Percentiles rank a stretch among this genome's conserved stretches.
Conservation (phyloP, 2,888 invertebrate species). For the Lissonota sp. region DNA sequence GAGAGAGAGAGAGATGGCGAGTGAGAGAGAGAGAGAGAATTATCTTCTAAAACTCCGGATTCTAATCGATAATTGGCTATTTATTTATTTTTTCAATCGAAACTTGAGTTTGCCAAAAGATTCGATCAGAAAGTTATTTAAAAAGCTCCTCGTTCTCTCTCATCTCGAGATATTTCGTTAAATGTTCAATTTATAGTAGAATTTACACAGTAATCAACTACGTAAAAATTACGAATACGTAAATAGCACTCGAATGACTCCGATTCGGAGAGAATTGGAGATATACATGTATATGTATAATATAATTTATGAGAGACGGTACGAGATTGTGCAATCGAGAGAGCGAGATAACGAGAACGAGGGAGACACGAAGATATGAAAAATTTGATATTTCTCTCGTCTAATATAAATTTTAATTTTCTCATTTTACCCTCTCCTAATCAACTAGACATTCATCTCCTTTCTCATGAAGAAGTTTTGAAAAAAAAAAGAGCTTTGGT, state of each 20-base stretch:
- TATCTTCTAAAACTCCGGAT: constrained; percentile 23
- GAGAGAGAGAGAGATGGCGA: not conserved
- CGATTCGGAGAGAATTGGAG: constrained; percentile 56
- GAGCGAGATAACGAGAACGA: constrained; percentile 42
- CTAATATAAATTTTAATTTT: constrained; percentile 36
- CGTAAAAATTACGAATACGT: constrained; percentile 60
- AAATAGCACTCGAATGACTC: constrained; percentile 64
- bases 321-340: constrained; percentile 30
- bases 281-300: not conserved
- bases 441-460: constrained; percentile 47
- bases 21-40: constrained; percentile 1
- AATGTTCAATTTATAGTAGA: constrained; percentile 41
- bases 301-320: constrained; percentile 17
- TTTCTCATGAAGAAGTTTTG: too few relatives aligned
- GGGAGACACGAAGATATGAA: constrained; percentile 59
- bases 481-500: constrained; percentile 12
- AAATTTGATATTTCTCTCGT: constrained; percentile 63
- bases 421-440: constrained; percentile 14
- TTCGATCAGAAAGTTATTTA: constrained; percentile 10
- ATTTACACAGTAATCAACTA: constrained; percentile 63
- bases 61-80: constrained; percentile 39
- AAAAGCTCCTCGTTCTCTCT: not conserved
- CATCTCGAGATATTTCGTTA: constrained; percentile 47
- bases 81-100: constrained; percentile 32
- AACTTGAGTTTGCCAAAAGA: constrained; percentile 48